Percentiles rank a stretch among this genome's conserved stretches.
These are phyloP conservation scores for Nibea albiflora DNA, from an alignment of 2,113 vertebrate genomes.

Conservation along the genomic window DNA sequence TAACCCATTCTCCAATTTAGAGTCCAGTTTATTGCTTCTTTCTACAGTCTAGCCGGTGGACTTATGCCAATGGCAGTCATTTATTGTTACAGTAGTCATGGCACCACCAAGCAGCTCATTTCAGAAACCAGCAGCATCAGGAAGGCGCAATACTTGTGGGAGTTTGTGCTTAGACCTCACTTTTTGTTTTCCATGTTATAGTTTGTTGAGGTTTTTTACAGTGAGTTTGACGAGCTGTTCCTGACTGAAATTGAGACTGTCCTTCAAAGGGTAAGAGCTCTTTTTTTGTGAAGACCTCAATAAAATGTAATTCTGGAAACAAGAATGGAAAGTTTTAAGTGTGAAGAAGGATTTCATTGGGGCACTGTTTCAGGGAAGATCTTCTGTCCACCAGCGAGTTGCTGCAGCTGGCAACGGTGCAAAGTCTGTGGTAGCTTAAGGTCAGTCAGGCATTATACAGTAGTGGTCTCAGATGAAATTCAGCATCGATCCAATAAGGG, in stretches of 20 bases:
- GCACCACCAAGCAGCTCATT: neutral
- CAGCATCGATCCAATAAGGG: no score
- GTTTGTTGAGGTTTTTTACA: constrained; percentile 7
- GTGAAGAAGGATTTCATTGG: neutral
- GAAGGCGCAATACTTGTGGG: neutral
- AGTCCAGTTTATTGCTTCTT: constrained; percentile 18
- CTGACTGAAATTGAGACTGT: neutral
- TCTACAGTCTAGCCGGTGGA: neutral
- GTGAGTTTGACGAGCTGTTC: neutral
- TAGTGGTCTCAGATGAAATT: no score
- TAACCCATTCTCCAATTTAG: neutral
- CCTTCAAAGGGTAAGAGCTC: neutral
- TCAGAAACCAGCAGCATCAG: neutral
- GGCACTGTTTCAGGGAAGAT: neutral
- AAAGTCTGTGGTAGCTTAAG: neutral
- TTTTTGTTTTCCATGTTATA: neutral
- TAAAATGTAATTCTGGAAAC: constrained; percentile 32
- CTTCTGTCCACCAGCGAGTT: neutral
- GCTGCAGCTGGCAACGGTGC: neutral
- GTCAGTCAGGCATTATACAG: neutral
- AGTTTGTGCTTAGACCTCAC: neutral
- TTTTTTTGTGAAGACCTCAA: constrained; percentile 2
- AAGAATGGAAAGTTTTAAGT: constrained; percentile 8
- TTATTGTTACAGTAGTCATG: neutral
- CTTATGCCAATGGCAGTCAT: neutral